Evolutionary conservation across 2,888 invertebrate genomes (phyloP).

Genomic region (Pardosa pseudoannulata): DNA sequence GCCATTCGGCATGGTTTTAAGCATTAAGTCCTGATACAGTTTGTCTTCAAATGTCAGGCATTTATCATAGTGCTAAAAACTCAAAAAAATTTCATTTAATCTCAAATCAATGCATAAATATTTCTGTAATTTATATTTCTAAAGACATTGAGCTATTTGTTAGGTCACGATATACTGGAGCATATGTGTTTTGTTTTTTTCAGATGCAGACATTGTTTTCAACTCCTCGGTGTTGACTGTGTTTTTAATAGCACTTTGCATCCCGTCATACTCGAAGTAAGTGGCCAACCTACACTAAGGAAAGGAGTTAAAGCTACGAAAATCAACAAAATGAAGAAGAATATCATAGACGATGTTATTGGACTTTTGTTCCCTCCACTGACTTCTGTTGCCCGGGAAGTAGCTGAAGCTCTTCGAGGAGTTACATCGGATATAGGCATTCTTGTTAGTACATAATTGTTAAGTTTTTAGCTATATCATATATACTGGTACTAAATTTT

Average conservation of each 20-base stretch:
- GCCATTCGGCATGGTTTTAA: too few species aligned
- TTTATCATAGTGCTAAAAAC: too few species aligned
- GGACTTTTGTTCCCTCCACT: conserved; percentile 74
- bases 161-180: too few species aligned
- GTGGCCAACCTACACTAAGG: conserved; percentile 74
- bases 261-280: conserved; percentile 77
- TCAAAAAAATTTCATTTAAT: too few species aligned
- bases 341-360: conserved; percentile 75
- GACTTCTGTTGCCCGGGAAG: conserved; percentile 74
- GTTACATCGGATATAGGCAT: conserved; percentile 58
- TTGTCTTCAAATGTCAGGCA: too few species aligned
- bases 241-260: conserved; percentile 77
- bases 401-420: conserved; percentile 74
- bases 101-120: too few species aligned
- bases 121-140: too few species aligned
- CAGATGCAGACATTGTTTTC: conserved; percentile 77
- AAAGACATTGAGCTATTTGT: too few species aligned
- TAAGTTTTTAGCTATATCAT: neutral
- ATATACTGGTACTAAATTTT: too few species aligned
- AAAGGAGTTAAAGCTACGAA: conserved; percentile 72
- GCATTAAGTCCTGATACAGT: too few species aligned
- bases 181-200: too few species aligned
- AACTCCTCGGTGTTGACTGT: conserved; percentile 76
- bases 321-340: conserved; percentile 69
- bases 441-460: too few species aligned